Evolutionary conservation across 2,888 invertebrate genomes (phyloP).

Genomic region (Torymus tubicola): DNA sequence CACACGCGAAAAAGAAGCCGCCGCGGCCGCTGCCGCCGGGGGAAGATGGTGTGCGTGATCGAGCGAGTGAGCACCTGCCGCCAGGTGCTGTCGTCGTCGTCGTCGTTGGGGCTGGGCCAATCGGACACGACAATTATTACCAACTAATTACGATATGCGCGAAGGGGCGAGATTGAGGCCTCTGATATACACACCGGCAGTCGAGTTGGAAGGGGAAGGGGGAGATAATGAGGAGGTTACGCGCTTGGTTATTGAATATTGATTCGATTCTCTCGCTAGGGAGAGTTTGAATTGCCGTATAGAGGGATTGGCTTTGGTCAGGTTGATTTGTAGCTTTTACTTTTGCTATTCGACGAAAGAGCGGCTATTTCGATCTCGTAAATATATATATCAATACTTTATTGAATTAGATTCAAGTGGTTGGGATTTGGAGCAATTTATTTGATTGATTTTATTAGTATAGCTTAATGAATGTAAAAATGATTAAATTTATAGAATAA

Average conservation of each 20-base stretch:
- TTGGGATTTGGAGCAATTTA: no score
- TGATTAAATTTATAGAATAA: no score
- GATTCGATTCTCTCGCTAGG: constrained; percentile 29
- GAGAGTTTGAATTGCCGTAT: no score
- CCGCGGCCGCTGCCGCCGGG: background rate
- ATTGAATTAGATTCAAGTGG: no score
- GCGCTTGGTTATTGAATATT: constrained; percentile 54
- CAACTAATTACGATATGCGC: constrained; percentile 61
- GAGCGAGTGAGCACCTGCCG: constrained; percentile 58
- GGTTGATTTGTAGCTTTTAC: background rate
- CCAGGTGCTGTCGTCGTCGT: constrained; percentile 48
- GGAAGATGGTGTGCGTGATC: constrained; percentile 18
- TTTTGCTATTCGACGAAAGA: background rate
- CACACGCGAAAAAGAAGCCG: background rate
- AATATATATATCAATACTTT: background rate
- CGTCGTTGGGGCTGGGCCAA: constrained; percentile 33
- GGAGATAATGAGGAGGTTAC: constrained; percentile 34
- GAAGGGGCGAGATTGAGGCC: constrained; percentile 11
- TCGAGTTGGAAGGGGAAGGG: background rate
- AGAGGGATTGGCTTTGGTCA: background rate
- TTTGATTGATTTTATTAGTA: no score
- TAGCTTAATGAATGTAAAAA: no score
- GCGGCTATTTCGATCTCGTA: background rate
- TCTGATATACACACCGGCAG: constrained; percentile 7
- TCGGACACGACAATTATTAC: constrained; percentile 64